Percentiles rank a stretch among this genome's conserved stretches.
Evolutionary conservation across 2,113 vertebrate genomes (phyloP).

Genomic region (Regulus satrapa): DNA sequence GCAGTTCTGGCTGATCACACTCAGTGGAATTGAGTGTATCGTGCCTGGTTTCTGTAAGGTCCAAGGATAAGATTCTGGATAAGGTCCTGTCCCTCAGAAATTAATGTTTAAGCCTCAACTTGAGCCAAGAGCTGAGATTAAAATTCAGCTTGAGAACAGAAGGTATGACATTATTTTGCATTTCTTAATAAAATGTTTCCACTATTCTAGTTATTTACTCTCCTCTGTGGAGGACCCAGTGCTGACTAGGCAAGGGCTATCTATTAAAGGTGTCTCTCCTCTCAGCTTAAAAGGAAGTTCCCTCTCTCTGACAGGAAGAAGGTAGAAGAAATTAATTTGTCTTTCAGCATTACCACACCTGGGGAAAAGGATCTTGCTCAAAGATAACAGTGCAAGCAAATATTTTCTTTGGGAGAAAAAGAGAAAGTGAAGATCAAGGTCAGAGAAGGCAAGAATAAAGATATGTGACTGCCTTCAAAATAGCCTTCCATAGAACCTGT

Average conservation of each 20-base stretch:
- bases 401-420: constrained; percentile 70
- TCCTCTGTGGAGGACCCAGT: constrained; percentile 14
- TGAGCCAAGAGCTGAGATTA: constrained; percentile 9
- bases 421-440: constrained; percentile 72
- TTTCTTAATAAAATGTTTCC: constrained; percentile 52
- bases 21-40: neutral
- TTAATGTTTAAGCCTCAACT: neutral
- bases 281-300: constrained; percentile 39
- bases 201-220: constrained; percentile 26
- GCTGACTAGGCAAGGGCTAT: constrained; percentile 61
- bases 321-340: constrained; percentile 58
- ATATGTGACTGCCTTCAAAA: constrained; percentile 21
- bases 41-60: neutral
- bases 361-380: constrained; percentile 67
- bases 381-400: constrained; percentile 71
- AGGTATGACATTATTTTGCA: constrained; percentile 30
- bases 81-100: neutral
- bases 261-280: constrained; percentile 37
- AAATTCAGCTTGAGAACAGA: constrained; percentile 29
- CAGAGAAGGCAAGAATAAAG: constrained; percentile 59
- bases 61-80: neutral
- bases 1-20: neutral
- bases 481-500: constrained; percentile 63
- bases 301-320: constrained; percentile 14
- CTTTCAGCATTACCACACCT: constrained; percentile 66